Conservation (phyloP, 1,140 invertebrate genomes). For the Brachionus asplanchnoidis region DNA sequence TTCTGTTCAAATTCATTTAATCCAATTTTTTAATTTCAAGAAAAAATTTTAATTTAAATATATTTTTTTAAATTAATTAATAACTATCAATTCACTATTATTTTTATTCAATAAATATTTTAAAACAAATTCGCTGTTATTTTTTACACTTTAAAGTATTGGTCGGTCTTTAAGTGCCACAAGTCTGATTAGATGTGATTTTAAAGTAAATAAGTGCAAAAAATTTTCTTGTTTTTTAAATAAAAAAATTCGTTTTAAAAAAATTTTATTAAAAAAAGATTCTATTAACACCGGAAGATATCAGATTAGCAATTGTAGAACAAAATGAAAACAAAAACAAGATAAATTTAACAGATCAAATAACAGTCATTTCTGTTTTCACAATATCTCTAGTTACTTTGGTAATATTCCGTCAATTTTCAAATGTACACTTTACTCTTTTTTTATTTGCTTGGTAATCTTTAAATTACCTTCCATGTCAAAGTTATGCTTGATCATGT, state of each 20-base stretch:
- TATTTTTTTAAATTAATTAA: too few relatives aligned
- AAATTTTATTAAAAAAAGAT: not conserved
- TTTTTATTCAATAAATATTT: too few relatives aligned
- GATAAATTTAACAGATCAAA: not conserved
- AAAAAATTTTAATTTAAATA: too few relatives aligned
- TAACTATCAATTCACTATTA: too few relatives aligned
- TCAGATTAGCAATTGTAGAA: not conserved
- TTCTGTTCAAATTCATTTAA: too few relatives aligned
- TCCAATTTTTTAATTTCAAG: too few relatives aligned
- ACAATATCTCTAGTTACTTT: not conserved
- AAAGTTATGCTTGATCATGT: constrained; percentile 30
- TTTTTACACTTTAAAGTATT: too few relatives aligned
- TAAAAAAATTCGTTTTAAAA: not conserved
- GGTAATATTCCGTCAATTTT: not conserved
- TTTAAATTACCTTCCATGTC: constrained; percentile 17
- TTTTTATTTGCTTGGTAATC: not conserved
- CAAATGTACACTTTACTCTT: not conserved
- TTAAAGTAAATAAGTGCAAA: too few relatives aligned
- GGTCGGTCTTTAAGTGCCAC: too few relatives aligned
- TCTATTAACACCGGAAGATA: constrained; percentile 15
- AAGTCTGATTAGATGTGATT: too few relatives aligned
- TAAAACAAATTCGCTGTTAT: too few relatives aligned
- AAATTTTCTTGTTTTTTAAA: not conserved
- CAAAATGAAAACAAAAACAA: not conserved
- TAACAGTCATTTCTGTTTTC: not conserved